These are phyloP conservation scores for Drosophila vallismaia DNA, from an alignment of 2,888 invertebrate genomes.

Conservation along the genomic window DNA sequence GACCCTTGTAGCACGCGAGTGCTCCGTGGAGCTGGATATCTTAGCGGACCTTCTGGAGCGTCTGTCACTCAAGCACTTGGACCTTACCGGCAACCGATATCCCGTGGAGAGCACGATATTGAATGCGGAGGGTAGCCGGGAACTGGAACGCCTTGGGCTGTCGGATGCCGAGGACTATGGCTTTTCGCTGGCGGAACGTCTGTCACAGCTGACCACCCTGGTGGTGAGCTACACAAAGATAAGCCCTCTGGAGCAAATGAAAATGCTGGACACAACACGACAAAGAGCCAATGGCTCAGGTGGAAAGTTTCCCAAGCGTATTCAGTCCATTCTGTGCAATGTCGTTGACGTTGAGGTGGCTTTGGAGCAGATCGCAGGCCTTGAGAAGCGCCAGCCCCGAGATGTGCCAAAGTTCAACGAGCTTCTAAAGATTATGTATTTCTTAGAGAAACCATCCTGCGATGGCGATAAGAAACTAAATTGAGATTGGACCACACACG, in stretches of 20 bases:
- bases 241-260: slow-evolving; percentile 41
- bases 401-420: slow-evolving; percentile 60
- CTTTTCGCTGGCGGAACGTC: slow-evolving; percentile 57
- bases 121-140: slow-evolving; percentile 39
- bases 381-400: slow-evolving; percentile 62
- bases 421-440: slow-evolving; percentile 60
- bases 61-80: slow-evolving; percentile 52
- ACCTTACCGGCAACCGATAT: slow-evolving; percentile 56
- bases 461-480: slow-evolving; percentile 19
- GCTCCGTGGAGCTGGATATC: slow-evolving; percentile 55
- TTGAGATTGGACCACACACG: slow-evolving; percentile 13
- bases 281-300: slow-evolving; percentile 25
- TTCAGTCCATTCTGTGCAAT: slow-evolving; percentile 61
- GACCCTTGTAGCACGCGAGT: slow-evolving; percentile 59
- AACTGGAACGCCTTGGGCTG: slow-evolving; percentile 55
- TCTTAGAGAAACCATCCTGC: slow-evolving; percentile 16
- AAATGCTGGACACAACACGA: slow-evolving; percentile 56
- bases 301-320: slow-evolving; percentile 50
- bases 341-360: slow-evolving; percentile 66
- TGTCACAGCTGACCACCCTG: slow-evolving; percentile 51
- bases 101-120: slow-evolving; percentile 55
- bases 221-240: slow-evolving; percentile 62
- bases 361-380: slow-evolving; percentile 60
- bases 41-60: slow-evolving; percentile 50
- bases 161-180: slow-evolving; percentile 62